Evolutionary conservation across 2,888 invertebrate genomes (phyloP), one percentile per base, ranked within the genome.

Genomic region (Leptogaster cylindrica): DNA sequence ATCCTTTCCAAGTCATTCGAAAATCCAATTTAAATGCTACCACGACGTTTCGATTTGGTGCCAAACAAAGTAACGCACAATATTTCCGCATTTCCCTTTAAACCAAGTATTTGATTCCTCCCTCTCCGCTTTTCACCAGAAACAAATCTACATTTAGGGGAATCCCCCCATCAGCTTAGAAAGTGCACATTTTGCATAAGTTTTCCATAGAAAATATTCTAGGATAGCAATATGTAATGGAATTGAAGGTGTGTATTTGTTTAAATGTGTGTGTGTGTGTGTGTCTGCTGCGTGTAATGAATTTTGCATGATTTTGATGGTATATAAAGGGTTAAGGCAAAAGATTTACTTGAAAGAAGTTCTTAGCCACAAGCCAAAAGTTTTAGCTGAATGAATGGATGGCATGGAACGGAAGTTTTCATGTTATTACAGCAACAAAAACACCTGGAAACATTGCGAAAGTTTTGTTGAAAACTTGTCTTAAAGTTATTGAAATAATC

Each of bases 11-110:
- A 55, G 55, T 55, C 55, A 55, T 39, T 55, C 18, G 55, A 55
- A 55, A 55, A 55, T 55, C 55, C 55, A 55, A 55, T 55, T 55
- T 55, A 55, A 55, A 20, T 39, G 36, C 39, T 36, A 20, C 39
- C 23, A 51, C 10, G n/a, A n/a, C n/a, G n/a, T n/a, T 20, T 18
- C 27, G 31, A 4, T 18, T 23, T 33, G 55, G 20, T 36, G 55
- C 55, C 36, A 39, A n/a, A 39, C 36, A 55, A n/a, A 52, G 52
- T 55, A n/a, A 55, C 55, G 55, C 55, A 55, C 36, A 23, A 36
- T 18, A 55, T 31, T 20, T 14, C 5, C 12, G 52, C 6, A 39
- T 14, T 23, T 12, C 55, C 52, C 12, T 20, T 25, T n/a, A 8
- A 12, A 7, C 28, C 14, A 20, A 20, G 18, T 39, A 25, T 18